Base-by-base conservation (phyloP, 2,888 invertebrate species). In the Craniophora ligustri region DNA sequence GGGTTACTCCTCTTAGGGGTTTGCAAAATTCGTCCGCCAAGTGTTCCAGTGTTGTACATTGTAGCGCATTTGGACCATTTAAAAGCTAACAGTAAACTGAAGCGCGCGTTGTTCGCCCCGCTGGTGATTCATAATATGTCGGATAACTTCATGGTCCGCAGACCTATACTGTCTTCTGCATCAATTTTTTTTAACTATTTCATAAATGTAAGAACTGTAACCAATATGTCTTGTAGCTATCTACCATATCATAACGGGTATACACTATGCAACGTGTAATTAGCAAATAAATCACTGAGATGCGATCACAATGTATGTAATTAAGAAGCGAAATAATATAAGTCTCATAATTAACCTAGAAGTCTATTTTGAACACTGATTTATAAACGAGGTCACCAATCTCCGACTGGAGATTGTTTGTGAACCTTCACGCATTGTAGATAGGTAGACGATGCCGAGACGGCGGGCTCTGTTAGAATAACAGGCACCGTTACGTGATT, bases 61-160 rank as follows among this genome's bases (percentile, higher is more conserved):
- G n/a, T 48, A 51, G 53, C 82, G 67, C 77, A 82, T 77, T 86
- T 73, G 75, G 70, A 82, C 72, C 79, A 77, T 82, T 86, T 82
- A 81, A 86, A 84, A 83, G 79, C 84, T 76, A 80, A 70, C 81
- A 79, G 82, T 75, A 82, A 86, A 86, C 81, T 80, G 81, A 75
- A 78, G 75, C 75, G 71, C 67, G 73, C 82, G 82, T 86, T 85
- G 83, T 85, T 77, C 69, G 67, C 61, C 58, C 60, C 68, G 64
- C 64, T 70, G 69, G 76, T 80, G 75, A 79, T 80, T 79, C 81
- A 86, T 79, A 77, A 77, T 76, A 79, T 79, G 75, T 85, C 78
- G 75, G 76, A 49, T 60, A 44, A 55, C 47, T 60, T 67, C 49
- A 68, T 63, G 39, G 31, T 28, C 48, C 41, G 30, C 35, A 31